Evolutionary conservation across 1,140 invertebrate genomes (phyloP).

Genomic region (Prorops nasuta): DNA sequence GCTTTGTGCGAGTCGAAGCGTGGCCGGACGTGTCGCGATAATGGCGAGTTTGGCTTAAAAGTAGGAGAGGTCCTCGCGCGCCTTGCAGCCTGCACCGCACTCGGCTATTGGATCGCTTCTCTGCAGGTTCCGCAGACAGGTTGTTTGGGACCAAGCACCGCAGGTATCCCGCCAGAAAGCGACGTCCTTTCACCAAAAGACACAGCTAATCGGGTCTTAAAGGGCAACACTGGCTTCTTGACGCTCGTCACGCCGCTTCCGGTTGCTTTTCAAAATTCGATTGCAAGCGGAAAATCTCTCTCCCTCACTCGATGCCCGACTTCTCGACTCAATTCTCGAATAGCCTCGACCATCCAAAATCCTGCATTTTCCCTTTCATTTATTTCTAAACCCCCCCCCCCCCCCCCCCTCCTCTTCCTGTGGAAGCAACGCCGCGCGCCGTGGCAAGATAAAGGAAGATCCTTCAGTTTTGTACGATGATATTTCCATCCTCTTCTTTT

Average conservation of each 20-base stretch:
- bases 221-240: constrained; percentile 34
- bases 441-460: no score
- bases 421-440: no score
- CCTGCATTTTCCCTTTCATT: no score
- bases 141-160: constrained; percentile 26
- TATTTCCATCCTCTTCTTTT: no score
- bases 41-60: constrained; percentile 38
- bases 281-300: constrained; percentile 14
- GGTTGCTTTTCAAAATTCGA: constrained; percentile 26
- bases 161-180: constrained; percentile 21
- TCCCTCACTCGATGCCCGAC: constrained; percentile 20
- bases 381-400: no score
- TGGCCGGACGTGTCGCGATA: constrained; percentile 42
- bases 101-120: constrained; percentile 8
- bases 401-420: no score
- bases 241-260: constrained; percentile 23
- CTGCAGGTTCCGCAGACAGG: constrained; percentile 20
- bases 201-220: constrained; percentile 34
- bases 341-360: no score
- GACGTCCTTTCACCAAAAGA: constrained; percentile 24
- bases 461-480: no score
- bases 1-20: constrained; percentile 15
- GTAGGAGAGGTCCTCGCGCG: not conserved
- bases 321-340: constrained; percentile 28
- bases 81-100: no score